A percentile compares a stretch with the other conserved stretches of the same genome.
These are phyloP conservation scores for Archegozetes longisetosus DNA, from an alignment of 1,140 invertebrate genomes.

Conservation along the genomic window DNA sequence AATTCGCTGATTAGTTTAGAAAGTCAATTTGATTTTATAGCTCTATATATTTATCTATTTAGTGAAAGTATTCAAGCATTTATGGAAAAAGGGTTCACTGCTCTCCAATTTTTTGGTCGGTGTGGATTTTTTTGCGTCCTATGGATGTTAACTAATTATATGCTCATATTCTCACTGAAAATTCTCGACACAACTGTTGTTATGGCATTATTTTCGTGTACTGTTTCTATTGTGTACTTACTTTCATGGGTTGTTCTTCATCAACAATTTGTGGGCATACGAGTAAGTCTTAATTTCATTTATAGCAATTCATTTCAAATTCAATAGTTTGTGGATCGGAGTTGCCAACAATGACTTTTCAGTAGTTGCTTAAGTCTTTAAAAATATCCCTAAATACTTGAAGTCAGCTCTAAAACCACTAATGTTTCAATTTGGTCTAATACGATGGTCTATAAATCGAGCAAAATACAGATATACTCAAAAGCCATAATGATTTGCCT, in stretches of 20 bases:
- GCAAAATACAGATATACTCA: too few species aligned
- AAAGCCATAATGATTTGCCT: too few species aligned
- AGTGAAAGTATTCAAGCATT: slow-evolving; percentile 26
- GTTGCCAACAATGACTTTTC: not conserved
- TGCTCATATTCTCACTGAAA: slow-evolving; percentile 67
- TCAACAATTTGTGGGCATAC: slow-evolving; percentile 84
- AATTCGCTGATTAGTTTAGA: too few species aligned
- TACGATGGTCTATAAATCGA: too few species aligned
- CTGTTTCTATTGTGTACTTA: slow-evolving; percentile 79
- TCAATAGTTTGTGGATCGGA: too few species aligned
- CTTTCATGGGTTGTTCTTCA: slow-evolving; percentile 90
- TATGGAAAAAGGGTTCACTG: slow-evolving; percentile 24
- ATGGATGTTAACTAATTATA: slow-evolving; percentile 81
- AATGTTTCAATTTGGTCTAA: too few species aligned
- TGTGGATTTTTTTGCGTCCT: slow-evolving; percentile 71
- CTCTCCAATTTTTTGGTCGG: slow-evolving; percentile 31
- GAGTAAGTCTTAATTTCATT: slow-evolving; percentile 45
- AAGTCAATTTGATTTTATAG: not conserved
- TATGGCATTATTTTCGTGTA: slow-evolving; percentile 78
- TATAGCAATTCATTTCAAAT: not conserved
- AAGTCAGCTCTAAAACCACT: too few species aligned
- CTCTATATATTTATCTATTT: not conserved
- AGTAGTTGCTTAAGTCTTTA: not conserved
- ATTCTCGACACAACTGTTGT: slow-evolving; percentile 76
- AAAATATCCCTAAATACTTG: too few species aligned